Evolutionary conservation across 2,113 vertebrate species (phyloP).

Genomic region (Setophaga petechia): DNA sequence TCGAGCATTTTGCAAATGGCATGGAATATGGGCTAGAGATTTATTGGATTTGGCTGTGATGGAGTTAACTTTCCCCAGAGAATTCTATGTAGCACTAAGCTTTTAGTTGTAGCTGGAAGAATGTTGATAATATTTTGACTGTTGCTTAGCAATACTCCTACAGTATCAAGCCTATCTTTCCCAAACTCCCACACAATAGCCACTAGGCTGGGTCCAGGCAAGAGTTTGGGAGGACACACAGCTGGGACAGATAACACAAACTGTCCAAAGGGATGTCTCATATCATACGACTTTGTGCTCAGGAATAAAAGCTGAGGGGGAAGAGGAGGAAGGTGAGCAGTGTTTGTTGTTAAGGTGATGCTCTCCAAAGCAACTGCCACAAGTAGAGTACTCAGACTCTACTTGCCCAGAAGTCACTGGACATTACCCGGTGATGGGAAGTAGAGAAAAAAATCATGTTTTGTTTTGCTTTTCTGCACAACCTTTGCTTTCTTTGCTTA

Average conservation of each 20-base stretch:
- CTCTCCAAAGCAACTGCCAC: neutral
- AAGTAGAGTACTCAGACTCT: fast-evolving
- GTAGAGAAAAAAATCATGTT: neutral
- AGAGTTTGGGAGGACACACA: neutral
- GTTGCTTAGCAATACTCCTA: neutral
- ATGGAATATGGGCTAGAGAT: neutral
- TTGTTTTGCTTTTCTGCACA: neutral
- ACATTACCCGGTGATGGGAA: fast-evolving
- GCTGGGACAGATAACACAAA: neutral
- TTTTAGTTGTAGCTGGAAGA: neutral
- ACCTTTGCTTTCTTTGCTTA: neutral
- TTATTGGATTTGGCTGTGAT: neutral
- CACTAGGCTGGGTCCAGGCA: neutral
- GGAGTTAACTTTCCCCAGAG: neutral
- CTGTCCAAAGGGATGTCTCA: neutral
- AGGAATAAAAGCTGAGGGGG: neutral
- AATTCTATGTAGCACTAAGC: neutral
- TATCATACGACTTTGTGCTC: neutral
- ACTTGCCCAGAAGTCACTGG: neutral
- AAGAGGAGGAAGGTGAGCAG: fast-evolving
- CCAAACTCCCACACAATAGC: neutral
- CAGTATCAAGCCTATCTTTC: neutral
- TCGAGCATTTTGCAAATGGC: neutral
- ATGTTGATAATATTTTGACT: neutral
- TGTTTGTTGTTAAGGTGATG: fast-evolving